Evolutionary conservation across 2,888 invertebrate species (phyloP).

Genomic region (Limnephilus rhombicus): DNA sequence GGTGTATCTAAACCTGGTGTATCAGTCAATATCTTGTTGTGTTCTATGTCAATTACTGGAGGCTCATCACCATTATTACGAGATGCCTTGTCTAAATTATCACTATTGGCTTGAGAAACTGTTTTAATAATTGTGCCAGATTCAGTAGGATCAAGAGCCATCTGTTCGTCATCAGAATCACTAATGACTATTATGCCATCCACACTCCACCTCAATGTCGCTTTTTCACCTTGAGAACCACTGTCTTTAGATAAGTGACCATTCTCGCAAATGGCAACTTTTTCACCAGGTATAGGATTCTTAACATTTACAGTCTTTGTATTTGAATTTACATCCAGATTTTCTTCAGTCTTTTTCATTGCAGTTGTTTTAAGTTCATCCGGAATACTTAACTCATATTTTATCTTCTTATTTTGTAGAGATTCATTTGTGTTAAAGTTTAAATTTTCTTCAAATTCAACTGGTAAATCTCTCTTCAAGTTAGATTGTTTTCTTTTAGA

Average conservation of each 20-base stretch:
- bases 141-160: slow-evolving; percentile 3
- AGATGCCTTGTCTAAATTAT: no score
- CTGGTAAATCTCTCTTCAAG: neutral
- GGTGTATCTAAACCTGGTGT: neutral
- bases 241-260: neutral
- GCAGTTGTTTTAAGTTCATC: neutral
- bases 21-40: neutral
- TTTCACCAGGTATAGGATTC: neutral
- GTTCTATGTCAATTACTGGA: neutral
- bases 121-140: neutral
- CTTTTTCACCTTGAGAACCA: neutral
- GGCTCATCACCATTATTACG: neutral
- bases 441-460: neutral
- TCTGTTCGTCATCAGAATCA: slow-evolving; percentile 49
- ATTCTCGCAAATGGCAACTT: neutral
- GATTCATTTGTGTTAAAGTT: slow-evolving; percentile 17
- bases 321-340: slow-evolving; percentile 10
- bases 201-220: neutral
- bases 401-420: slow-evolving; percentile 28
- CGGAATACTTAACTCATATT: neutral
- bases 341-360: neutral
- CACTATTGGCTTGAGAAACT: neutral
- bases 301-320: neutral
- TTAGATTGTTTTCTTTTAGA: slow-evolving; percentile 31
- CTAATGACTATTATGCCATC: neutral